Evolutionary conservation across 2,797 vertebrate species (phyloP).

Genomic region (Phalanger gymnotis): DNA sequence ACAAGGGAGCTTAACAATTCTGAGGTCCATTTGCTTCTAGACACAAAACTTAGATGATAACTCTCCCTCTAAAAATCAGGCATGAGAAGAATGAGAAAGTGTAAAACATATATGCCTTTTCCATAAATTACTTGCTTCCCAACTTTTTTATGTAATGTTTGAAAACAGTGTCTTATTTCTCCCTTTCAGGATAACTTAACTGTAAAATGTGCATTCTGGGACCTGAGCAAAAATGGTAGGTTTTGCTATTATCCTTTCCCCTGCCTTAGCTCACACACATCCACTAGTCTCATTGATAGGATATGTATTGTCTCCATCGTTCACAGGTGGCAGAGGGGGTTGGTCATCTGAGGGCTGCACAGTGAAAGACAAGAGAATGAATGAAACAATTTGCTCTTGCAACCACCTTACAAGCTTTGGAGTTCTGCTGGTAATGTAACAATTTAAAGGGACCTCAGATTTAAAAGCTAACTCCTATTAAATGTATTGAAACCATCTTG

Average conservation of each 20-base stretch:
- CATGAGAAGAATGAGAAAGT: slow-evolving; percentile 48
- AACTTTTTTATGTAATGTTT: background rate
- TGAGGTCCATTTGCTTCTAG: slow-evolving; percentile 25
- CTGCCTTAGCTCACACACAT: background rate
- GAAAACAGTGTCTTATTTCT: slow-evolving; percentile 22
- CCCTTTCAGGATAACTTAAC: slow-evolving; percentile 82
- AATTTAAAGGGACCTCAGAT: background rate
- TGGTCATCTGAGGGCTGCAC: slow-evolving; percentile 91
- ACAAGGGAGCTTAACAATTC: background rate
- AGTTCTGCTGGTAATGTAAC: slow-evolving; percentile 90
- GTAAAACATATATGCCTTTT: slow-evolving; percentile 12
- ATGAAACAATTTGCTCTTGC: slow-evolving; percentile 92
- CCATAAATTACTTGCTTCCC: slow-evolving; percentile 1
- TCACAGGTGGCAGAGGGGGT: slow-evolving; percentile 89
- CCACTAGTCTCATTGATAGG: slow-evolving; percentile 19
- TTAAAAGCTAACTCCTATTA: slow-evolving; percentile 10
- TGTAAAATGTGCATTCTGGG: slow-evolving; percentile 93
- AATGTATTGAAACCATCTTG: background rate
- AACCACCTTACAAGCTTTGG: slow-evolving; percentile 96
- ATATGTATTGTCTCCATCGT: slow-evolving; percentile 59
- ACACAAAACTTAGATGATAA: slow-evolving; percentile 28
- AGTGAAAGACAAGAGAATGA: slow-evolving; percentile 84
- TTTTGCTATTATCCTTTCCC: slow-evolving; percentile 48
- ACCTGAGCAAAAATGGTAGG: slow-evolving; percentile 90
- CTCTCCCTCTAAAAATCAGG: slow-evolving; percentile 25